Percentiles rank a stretch among this genome's conserved stretches.
These are phyloP conservation scores for Lepus timidus DNA, from an alignment of 2,113 vertebrate genomes.

Conservation along the genomic window DNA sequence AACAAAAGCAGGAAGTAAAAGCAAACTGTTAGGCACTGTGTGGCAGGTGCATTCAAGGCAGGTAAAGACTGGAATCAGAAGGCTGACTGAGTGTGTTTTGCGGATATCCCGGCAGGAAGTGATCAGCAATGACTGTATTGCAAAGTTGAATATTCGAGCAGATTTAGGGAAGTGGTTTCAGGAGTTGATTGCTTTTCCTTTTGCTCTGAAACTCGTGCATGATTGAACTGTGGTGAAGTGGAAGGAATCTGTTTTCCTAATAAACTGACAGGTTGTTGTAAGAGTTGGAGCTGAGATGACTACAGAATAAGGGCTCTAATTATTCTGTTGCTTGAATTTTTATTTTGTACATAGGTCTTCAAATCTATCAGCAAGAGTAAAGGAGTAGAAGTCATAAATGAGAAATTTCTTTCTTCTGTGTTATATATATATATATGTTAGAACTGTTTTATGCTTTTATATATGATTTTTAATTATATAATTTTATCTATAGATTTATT, in stretches of 20 bases:
- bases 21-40: neutral
- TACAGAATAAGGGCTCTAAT: neutral
- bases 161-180: neutral
- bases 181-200: neutral
- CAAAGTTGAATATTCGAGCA: neutral
- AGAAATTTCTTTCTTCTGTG: neutral
- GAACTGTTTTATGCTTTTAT: slow-evolving; percentile 26
- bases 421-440: neutral
- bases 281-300: neutral
- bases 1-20: neutral
- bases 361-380: neutral
- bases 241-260: neutral
- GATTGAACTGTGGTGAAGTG: neutral
- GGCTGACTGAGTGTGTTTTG: neutral
- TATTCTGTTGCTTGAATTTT: neutral
- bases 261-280: neutral
- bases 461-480: neutral
- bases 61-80: neutral
- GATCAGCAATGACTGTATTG: neutral
- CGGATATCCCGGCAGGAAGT: neutral
- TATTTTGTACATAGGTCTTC: neutral
- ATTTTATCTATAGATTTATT: slow-evolving; percentile 8
- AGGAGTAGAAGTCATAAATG: neutral
- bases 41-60: neutral
- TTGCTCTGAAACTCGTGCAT: neutral